Percentiles rank a stretch among this genome's conserved stretches.
Evolutionary conservation across 2,113 vertebrate genomes (phyloP).

Genomic region (Amblyornis subalaris): DNA sequence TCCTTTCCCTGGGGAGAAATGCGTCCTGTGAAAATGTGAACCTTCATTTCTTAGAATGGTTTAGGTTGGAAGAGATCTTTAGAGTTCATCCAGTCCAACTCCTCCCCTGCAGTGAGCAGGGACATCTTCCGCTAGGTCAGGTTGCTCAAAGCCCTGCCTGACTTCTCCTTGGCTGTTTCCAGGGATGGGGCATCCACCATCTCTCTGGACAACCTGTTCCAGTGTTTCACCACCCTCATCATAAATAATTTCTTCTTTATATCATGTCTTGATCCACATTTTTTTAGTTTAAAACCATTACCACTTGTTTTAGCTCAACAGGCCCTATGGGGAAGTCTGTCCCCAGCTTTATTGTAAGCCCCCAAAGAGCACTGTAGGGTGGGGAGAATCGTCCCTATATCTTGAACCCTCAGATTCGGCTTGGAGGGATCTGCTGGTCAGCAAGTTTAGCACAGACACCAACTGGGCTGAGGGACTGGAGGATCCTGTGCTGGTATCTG

Average conservation of each 20-base stretch:
- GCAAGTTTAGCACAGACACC: neutral
- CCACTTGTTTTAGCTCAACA: rapidly evolving
- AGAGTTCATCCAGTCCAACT: neutral
- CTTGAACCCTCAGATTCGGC: neutral
- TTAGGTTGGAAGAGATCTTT: neutral
- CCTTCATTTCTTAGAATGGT: neutral
- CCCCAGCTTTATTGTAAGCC: neutral
- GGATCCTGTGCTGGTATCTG: neutral
- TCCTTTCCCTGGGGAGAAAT: neutral
- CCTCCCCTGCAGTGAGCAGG: neutral
- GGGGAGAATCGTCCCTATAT: neutral
- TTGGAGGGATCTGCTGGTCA: neutral
- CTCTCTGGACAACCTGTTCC: neutral
- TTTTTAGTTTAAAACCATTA: neutral
- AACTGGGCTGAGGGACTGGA: neutral
- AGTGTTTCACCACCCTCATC: neutral
- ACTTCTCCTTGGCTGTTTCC: neutral
- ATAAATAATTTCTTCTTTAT: neutral
- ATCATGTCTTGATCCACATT: neutral
- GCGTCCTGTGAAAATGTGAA: neutral
- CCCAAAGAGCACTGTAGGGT: rapidly evolving
- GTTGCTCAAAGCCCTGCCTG: neutral
- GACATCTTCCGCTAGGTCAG: neutral
- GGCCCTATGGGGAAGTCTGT: neutral
- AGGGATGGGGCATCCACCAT: neutral